These are phyloP conservation scores for Mallotus villosus DNA, from an alignment of 2,797 vertebrate species.

Conservation along the genomic window DNA sequence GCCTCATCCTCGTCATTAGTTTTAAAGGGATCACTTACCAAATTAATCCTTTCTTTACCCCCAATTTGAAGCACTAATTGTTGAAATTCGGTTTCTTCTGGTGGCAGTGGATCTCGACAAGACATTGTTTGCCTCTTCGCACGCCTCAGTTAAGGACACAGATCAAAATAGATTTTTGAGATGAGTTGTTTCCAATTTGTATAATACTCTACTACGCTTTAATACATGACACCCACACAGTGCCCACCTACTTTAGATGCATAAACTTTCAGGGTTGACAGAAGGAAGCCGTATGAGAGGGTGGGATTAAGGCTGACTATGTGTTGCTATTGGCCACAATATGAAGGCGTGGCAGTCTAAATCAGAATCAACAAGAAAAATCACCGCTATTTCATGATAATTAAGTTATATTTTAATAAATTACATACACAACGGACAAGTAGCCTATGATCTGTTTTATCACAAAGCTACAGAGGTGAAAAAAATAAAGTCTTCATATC, in stretches of 20 bases:
- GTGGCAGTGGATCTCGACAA: conserved; percentile 13
- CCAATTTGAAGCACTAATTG: conserved; percentile 64
- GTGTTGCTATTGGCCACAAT: conserved; percentile 48
- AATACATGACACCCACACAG: neutral
- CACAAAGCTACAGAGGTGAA: neutral
- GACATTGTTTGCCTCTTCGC: conserved; percentile 50
- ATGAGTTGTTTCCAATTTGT: too few relatives aligned
- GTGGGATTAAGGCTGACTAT: neutral
- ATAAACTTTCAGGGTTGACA: conserved; percentile 27
- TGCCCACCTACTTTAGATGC: neutral
- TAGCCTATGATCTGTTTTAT: too few relatives aligned
- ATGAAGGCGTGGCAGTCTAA: conserved; percentile 32
- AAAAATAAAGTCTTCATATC: neutral
- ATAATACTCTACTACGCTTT: neutral
- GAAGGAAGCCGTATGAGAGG: neutral
- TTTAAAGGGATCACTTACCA: conserved; percentile 61
- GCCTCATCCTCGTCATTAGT: conserved; percentile 41
- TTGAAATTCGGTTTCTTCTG: conserved; percentile 67
- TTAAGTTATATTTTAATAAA: conserved; percentile 42
- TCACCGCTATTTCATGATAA: neutral
- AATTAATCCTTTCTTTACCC: conserved; percentile 69
- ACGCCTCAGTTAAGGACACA: neutral
- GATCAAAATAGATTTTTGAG: too few relatives aligned
- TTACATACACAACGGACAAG: too few relatives aligned
- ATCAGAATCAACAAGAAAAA: neutral